Evolutionary conservation across 2,888 invertebrate species (phyloP).

Genomic region (Nephrotoma appendiculata): DNA sequence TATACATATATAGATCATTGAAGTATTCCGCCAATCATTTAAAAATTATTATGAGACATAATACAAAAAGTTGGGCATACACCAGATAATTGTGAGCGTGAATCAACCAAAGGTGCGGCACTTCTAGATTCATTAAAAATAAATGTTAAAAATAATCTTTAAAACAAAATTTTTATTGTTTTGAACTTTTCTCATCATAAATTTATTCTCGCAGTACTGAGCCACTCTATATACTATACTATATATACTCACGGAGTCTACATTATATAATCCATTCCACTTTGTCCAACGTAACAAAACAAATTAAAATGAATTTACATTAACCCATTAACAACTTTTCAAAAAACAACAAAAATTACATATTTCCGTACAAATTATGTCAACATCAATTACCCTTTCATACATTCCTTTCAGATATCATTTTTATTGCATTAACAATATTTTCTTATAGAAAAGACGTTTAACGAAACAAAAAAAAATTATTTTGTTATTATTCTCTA

Average conservation of each 20-base stretch:
- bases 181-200: background rate
- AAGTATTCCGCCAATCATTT: too few relatives aligned
- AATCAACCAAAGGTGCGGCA: background rate
- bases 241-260: background rate
- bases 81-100: too few relatives aligned
- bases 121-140: background rate
- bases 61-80: too few relatives aligned
- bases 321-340: background rate
- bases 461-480: background rate
- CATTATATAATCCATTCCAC: too few relatives aligned
- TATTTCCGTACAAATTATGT: background rate
- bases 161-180: background rate
- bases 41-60: too few relatives aligned
- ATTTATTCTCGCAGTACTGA: too few relatives aligned
- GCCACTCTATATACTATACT: background rate
- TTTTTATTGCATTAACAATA: background rate
- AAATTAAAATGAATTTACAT: background rate
- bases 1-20: too few relatives aligned
- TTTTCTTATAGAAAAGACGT: background rate
- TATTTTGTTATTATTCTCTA: background rate
- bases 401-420: background rate
- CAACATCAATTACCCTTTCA: background rate
- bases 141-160: background rate
- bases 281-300: background rate
- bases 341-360: background rate